Conservation (phyloP, 2,113 vertebrate species). For the Larimichthys polyactis region DNA sequence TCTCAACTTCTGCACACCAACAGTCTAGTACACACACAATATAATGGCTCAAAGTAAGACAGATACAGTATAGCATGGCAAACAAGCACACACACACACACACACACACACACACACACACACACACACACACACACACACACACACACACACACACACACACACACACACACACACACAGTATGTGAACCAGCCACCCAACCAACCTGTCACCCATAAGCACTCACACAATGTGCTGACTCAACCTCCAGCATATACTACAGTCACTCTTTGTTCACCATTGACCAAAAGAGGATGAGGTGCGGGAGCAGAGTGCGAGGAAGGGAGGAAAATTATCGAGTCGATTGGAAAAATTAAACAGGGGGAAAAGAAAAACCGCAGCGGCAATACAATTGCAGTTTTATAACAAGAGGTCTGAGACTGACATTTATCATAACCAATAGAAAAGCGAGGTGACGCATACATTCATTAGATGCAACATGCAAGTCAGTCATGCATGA, state of each 20-base stretch:
- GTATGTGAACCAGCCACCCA: conserved; percentile 9
- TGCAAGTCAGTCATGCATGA: conserved; percentile 20
- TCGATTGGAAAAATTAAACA: conserved; percentile 15
- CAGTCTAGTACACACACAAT: conserved; percentile 34
- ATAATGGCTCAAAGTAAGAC: conserved; percentile 9
- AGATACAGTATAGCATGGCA: not conserved
- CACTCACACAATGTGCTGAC: not conserved
- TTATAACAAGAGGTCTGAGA: conserved; percentile 6
- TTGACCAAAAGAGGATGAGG: not conserved
- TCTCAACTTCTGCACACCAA: conserved; percentile 38
- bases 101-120: conserved; percentile 12
- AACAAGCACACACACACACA: not conserved
- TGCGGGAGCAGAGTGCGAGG: not conserved
- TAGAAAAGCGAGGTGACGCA: conserved; percentile 19
- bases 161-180: not conserved
- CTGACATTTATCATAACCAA: conserved; percentile 36
- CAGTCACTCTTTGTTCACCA: conserved; percentile 7
- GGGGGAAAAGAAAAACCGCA: conserved; percentile 3
- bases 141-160: not conserved
- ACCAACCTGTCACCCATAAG: not conserved
- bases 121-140: not conserved
- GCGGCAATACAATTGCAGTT: not conserved
- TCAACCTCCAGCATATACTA: conserved; percentile 3
- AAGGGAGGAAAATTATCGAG: not conserved
- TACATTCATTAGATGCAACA: conserved; percentile 14